A percentile compares a stretch with the other conserved stretches of the same genome.
phyloP scores from a whole-genome alignment of 2,113 vertebrate species.

The Menura novaehollandiae region DNA sequence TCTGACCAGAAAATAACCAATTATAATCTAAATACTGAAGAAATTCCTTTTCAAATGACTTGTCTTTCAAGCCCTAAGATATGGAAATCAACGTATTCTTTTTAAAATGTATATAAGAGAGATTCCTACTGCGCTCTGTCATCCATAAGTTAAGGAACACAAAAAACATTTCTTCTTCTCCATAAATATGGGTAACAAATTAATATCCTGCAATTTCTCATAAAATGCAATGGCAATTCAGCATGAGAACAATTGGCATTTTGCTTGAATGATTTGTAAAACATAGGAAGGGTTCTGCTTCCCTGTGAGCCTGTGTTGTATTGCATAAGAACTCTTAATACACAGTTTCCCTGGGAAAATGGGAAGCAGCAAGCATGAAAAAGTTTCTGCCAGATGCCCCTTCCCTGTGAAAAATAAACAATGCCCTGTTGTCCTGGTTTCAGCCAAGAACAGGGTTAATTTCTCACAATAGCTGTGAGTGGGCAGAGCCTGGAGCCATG shows the following conservation, averaged over 20 bases:
- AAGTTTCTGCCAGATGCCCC: background rate
- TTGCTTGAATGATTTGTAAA: background rate
- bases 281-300: background rate
- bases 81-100: background rate
- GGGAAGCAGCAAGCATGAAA: background rate
- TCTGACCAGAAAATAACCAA: background rate
- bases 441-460: accelerated
- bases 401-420: background rate
- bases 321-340: background rate
- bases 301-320: background rate
- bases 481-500: background rate
- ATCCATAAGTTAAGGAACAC: background rate
- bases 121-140: background rate
- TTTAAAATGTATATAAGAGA: background rate
- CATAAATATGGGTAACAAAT: background rate
- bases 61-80: background rate
- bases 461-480: background rate
- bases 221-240: background rate
- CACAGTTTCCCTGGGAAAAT: background rate
- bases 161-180: background rate
- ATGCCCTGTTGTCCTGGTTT: background rate
- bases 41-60: background rate
- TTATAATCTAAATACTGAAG: background rate
- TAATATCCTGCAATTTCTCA: background rate
- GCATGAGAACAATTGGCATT: background rate